Conservation (phyloP, 2,113 vertebrate species). For the Seriola quinqueradiata region DNA sequence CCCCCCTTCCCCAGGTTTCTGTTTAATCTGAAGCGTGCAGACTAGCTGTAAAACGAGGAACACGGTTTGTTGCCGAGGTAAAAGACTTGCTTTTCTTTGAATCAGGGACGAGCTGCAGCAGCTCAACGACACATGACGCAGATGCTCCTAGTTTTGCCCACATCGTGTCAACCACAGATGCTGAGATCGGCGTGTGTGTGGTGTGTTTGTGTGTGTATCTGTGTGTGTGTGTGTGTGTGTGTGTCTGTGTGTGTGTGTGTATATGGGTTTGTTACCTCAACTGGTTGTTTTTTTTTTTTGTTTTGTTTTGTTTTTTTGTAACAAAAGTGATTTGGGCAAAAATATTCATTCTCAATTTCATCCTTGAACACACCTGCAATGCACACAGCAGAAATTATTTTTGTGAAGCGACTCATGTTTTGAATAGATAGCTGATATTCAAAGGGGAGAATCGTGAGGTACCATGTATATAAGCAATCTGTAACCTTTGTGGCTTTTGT, state of each 20-base stretch:
- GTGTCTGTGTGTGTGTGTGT: conserved; percentile 43
- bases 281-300: conserved; percentile 20
- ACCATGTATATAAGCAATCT: conserved; percentile 77
- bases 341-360: conserved; percentile 53
- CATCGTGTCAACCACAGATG: conserved; percentile 64
- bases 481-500: conserved; percentile 76
- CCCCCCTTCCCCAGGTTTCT: background rate
- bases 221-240: conserved; percentile 26
- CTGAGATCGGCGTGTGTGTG: conserved; percentile 45
- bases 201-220: conserved; percentile 24
- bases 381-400: conserved; percentile 68
- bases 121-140: conserved; percentile 63
- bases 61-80: conserved; percentile 48
- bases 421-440: conserved; percentile 37
- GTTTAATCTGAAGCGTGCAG: conserved; percentile 43
- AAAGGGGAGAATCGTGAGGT: conserved; percentile 32
- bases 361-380: conserved; percentile 48
- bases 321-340: conserved; percentile 54
- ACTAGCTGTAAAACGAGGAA: conserved; percentile 57
- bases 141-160: conserved; percentile 49
- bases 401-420: conserved; percentile 63
- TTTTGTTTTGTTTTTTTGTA: conserved; percentile 27
- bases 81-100: conserved; percentile 69
- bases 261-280: conserved; percentile 70
- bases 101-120: conserved; percentile 77